phyloP scores from a whole-genome alignment of 2,888 invertebrate genomes.

The Physocephala rufipes region DNA sequence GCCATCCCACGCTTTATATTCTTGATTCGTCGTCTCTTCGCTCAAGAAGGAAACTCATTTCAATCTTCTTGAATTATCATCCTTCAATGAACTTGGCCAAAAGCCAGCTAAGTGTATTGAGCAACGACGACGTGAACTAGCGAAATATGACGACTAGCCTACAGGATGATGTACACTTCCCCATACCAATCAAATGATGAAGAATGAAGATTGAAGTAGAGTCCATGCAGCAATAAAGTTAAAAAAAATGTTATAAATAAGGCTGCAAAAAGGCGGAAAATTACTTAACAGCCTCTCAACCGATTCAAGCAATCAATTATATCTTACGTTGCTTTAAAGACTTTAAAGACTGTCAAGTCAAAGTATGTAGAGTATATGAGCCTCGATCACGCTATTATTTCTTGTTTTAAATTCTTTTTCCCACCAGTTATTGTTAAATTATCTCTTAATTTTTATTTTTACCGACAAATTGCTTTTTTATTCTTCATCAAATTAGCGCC shows the following conservation, averaged over 20 bases:
- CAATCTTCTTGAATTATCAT: conserved; percentile 14
- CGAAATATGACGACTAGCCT: too few species aligned
- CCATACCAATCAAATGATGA: background rate
- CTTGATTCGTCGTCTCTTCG: too few species aligned
- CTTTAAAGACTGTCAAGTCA: background rate
- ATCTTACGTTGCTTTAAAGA: too few species aligned
- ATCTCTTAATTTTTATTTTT: background rate
- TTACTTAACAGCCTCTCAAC: conserved; percentile 8
- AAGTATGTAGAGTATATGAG: too few species aligned
- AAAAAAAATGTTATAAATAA: conserved; percentile 3
- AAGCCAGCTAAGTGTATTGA: conserved; percentile 24
- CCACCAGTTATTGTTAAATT: too few species aligned
- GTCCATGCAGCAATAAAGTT: too few species aligned
- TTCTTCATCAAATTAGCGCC: background rate
- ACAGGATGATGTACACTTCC: too few species aligned
- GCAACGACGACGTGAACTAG: background rate
- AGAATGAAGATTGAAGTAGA: background rate
- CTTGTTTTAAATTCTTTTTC: too few species aligned
- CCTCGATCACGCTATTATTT: too few species aligned
- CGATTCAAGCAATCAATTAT: conserved; percentile 13
- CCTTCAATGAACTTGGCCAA: background rate
- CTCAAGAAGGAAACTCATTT: background rate
- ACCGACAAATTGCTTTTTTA: background rate
- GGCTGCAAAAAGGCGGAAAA: background rate
- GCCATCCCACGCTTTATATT: too few species aligned